Evolutionary conservation across 2,113 vertebrate genomes (phyloP), one percentile per base, ranked within the genome.

Genomic region (Cyanistes caeruleus): DNA sequence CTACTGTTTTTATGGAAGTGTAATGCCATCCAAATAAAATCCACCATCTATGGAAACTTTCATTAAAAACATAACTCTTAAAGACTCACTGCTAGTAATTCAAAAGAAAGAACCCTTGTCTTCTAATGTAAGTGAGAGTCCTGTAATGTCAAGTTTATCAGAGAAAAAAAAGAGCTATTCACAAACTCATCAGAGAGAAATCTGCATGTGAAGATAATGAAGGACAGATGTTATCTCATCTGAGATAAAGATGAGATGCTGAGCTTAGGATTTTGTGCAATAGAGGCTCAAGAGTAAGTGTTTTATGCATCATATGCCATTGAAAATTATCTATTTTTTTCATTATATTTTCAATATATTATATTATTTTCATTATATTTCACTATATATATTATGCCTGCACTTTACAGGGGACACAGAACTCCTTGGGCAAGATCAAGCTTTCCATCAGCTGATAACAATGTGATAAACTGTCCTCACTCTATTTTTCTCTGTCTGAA

Each of bases 11-110:
- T 90, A 96, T 78, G 88, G 73, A 97, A 94, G 43, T 73, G 59
- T 70, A 90, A 90, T 93, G 67, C 37, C 35, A 89, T 76, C 37
- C 64, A 95, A 94, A 96, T 85, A 91, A 93, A 97, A 94, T 83
- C 62, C 62, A 86, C 46, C 51, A 59, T 81, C 60, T 83, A 84
- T 58, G 76, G 95, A 90, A 82, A 89, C 63, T 94, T 94, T 91
- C 87, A 95, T 93, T 97, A 88, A 96, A 96, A 94, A 73, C 55
- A 80, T 92, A 87, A 81, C 89, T 90, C 64, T 44, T 25, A 82
- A 86, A 88, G 65, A 83, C 51, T 62, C 13, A 55, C 63, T 39
- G 55, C 35, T 56, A 76, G 56, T n/a, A 75, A 87, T 72, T 84
- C 52, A 91, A 87, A 63, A 95, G 89, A 95, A 97, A 60, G 52